Evolutionary conservation across 64 coral and sea anemone genomes (phyloP).

Genomic region (Platygyra sinensis): DNA sequence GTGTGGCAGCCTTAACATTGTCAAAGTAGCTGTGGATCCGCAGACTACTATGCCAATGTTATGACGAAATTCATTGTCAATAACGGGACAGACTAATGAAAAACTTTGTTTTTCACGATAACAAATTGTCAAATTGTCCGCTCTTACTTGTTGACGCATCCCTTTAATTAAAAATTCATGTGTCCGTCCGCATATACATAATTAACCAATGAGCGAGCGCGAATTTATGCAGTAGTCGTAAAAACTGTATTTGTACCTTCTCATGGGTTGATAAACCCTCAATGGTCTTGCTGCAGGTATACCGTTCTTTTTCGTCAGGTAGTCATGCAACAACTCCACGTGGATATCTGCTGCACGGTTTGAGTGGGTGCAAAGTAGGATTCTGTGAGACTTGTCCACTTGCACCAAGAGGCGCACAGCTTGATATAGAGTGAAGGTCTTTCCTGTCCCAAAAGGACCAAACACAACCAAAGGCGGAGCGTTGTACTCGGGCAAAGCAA

Average conservation of each 20-base stretch:
- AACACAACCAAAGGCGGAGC: conserved; percentile 86
- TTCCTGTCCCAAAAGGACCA: conserved; percentile 95
- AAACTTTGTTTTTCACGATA: no score
- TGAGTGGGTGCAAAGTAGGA: conserved; percentile 82
- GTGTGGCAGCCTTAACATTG: no score
- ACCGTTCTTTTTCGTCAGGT: conserved; percentile 49
- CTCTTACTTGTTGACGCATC: no score
- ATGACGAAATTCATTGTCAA: no score
- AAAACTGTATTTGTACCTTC: not conserved
- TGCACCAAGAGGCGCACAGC: conserved; percentile 74
- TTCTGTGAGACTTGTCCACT: conserved; percentile 40
- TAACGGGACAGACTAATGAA: no score
- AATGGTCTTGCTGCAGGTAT: conserved; percentile 50
- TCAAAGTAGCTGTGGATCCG: no score
- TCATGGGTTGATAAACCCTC: conserved; percentile 64
- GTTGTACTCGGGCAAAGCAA: conserved; percentile 21
- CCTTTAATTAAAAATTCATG: no score
- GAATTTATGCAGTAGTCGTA: no score
- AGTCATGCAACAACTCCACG: conserved; percentile 77
- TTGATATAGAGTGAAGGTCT: conserved; percentile 82
- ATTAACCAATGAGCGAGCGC: no score
- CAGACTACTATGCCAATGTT: no score
- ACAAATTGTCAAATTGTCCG: no score
- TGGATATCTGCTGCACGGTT: conserved; percentile 93
- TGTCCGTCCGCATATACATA: no score